These are phyloP conservation scores for Gerris lacustris DNA, from an alignment of 2,888 invertebrate genomes.

Conservation along the genomic window DNA sequence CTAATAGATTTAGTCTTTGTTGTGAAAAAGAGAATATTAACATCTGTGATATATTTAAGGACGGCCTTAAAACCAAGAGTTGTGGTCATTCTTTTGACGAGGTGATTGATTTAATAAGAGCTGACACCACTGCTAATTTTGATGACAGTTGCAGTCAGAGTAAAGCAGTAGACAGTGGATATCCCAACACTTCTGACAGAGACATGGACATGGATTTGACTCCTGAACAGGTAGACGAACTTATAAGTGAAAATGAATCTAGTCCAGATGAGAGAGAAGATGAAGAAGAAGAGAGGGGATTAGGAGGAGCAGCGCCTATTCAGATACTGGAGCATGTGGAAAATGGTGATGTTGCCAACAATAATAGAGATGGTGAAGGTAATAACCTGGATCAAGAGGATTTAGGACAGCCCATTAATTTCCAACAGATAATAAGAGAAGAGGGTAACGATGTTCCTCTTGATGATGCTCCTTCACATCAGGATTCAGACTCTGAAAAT, in stretches of 20 bases:
- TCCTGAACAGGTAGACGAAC: slow-evolving; percentile 31
- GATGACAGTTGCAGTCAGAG: slow-evolving; percentile 22
- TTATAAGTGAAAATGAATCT: slow-evolving; percentile 29
- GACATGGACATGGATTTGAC: slow-evolving; percentile 30
- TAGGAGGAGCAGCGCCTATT: slow-evolving; percentile 13
- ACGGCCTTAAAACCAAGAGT: not conserved
- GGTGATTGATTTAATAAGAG: not conserved
- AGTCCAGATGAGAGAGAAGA: slow-evolving; percentile 22
- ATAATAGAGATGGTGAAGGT: slow-evolving; percentile 43
- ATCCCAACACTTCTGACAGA: slow-evolving; percentile 28
- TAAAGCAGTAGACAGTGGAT: slow-evolving; percentile 29
- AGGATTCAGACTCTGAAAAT: slow-evolving; percentile 19
- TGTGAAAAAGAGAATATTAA: slow-evolving; percentile 7
- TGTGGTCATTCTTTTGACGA: not conserved
- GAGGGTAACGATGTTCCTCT: slow-evolving; percentile 13
- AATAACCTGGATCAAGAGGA: slow-evolving; percentile 36
- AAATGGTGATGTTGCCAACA: slow-evolving; percentile 44
- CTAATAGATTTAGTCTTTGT: slow-evolving; percentile 8
- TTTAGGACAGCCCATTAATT: slow-evolving; percentile 21
- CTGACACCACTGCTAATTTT: not conserved
- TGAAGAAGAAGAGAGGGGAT: slow-evolving; percentile 16
- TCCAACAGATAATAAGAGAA: slow-evolving; percentile 13
- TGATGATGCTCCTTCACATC: slow-evolving; percentile 13
- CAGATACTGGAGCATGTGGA: slow-evolving; percentile 36
- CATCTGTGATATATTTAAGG: not conserved